Evolutionary conservation across 2,113 vertebrate genomes (phyloP), one percentile per base, ranked within the genome.

Genomic region (Onychostruthus taczanowskii): DNA sequence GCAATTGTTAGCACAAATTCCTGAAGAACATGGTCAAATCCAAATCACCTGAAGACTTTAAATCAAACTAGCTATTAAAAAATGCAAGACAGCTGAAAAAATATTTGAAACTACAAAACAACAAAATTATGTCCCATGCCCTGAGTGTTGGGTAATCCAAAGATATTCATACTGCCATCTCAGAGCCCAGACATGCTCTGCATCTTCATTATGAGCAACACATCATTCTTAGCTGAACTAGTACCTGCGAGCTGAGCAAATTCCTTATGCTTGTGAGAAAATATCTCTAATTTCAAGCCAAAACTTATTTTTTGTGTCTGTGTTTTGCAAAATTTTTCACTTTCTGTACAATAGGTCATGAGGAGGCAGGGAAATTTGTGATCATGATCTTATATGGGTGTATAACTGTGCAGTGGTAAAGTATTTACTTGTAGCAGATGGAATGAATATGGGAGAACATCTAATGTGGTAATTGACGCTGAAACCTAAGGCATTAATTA

Each of bases 401-500:
- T 87, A 53, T 87, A 94, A 87, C 88, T 84, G 59, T 49, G 58
- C 80, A 68, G 88, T 72, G 76, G 85, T 47, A 92, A 96, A 61
- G 87, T 93, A 94, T 96, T 96, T 97, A 94, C 88, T 96, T 90
- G 85, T 56, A 93, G 90, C 94, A 96, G 93, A 96, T 97, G 94
- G 96, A 95, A 93, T 19, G 85, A 95, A 89, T 95, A 95, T 72
- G 85, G 90, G 87, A 93, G 87, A 91, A 94, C 58, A 95, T 96
- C 80, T 95, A 94, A 94, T 87, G 85, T 85, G 66, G 87, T 83
- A 94, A 96, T 79, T 96, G 91, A 94, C 2, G 9, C 66, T 94
- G 89, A 92, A 96, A 93, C 94, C 87, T 68, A 93, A 96, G 92
- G 90, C 92, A 96, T 94, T 96, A 96, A 97, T 97, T 97, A 96